These are phyloP conservation scores for Isurus oxyrinchus DNA, from an alignment of 2,113 vertebrate species.

Conservation along the genomic window DNA sequence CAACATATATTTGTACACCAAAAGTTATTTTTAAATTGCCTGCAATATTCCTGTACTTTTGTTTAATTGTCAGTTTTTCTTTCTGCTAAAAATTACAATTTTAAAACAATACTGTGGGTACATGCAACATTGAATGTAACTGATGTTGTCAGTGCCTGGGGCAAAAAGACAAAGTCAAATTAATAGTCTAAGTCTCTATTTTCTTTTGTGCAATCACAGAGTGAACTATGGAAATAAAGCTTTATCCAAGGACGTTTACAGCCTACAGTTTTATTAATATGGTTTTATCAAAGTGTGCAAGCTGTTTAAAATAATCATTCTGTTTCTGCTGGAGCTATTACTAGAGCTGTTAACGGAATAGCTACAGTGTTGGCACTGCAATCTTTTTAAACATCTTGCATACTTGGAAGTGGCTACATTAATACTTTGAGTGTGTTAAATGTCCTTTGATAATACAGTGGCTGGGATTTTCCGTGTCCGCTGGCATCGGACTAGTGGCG, in stretches of 20 bases:
- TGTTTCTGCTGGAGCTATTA: not conserved
- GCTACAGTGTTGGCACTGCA: not conserved
- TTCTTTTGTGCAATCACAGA: constrained; percentile 3
- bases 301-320: not conserved
- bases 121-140: not conserved
- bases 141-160: constrained; percentile 32
- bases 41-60: not conserved
- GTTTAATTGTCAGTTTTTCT: not conserved
- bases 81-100: not conserved
- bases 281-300: not conserved
- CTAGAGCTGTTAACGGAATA: not conserved
- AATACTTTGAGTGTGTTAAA: not conserved
- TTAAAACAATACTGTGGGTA: not conserved
- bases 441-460: not conserved
- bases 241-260: constrained; percentile 8
- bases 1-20: not conserved
- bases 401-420: not conserved
- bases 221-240: constrained; percentile 11
- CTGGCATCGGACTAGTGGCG: no score
- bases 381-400: constrained; percentile 21
- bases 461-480: no score
- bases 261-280: constrained; percentile 15
- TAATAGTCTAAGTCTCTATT: not conserved
- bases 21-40: not conserved
- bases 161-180: constrained; percentile 9